A percentile compares a stretch with the other conserved stretches of the same genome.
These are phyloP conservation scores for Protosalanx chinensis DNA, from an alignment of 2,797 vertebrate genomes.

Conservation along the genomic window DNA sequence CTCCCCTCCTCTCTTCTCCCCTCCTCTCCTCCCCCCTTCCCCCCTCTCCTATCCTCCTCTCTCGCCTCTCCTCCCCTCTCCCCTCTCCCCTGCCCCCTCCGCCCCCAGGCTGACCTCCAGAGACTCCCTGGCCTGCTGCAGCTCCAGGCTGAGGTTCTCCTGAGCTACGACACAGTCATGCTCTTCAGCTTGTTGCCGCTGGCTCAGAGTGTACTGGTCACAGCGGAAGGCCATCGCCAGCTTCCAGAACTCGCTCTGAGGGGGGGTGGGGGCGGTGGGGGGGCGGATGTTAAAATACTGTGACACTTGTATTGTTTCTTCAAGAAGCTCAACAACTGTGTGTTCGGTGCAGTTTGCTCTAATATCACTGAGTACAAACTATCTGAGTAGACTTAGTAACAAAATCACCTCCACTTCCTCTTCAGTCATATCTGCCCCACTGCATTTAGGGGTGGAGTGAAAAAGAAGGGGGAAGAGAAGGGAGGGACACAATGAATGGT, in stretches of 20 bases:
- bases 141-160: slow-evolving; percentile 66
- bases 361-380: no score
- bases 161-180: slow-evolving; percentile 56
- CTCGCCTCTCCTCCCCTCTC: no score
- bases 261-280: neutral
- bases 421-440: slow-evolving; percentile 41
- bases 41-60: no score
- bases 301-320: neutral
- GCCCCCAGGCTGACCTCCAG: slow-evolving; percentile 54
- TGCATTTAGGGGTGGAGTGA: slow-evolving; percentile 5
- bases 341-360: neutral
- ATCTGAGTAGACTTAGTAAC: no score
- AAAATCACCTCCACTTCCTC: slow-evolving; percentile 47
- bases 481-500: neutral
- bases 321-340: neutral
- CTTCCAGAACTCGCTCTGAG: slow-evolving; percentile 38
- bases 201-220: slow-evolving; percentile 51
- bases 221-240: slow-evolving; percentile 43
- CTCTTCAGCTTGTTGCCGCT: slow-evolving; percentile 63
- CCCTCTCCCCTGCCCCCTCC: no score
- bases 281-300: neutral
- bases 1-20: no score
- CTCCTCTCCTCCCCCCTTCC: no score
- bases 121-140: slow-evolving; percentile 51
- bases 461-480: neutral